Base-by-base conservation (phyloP, 2,888 invertebrate species). In the Dynastes hyllus region DNA sequence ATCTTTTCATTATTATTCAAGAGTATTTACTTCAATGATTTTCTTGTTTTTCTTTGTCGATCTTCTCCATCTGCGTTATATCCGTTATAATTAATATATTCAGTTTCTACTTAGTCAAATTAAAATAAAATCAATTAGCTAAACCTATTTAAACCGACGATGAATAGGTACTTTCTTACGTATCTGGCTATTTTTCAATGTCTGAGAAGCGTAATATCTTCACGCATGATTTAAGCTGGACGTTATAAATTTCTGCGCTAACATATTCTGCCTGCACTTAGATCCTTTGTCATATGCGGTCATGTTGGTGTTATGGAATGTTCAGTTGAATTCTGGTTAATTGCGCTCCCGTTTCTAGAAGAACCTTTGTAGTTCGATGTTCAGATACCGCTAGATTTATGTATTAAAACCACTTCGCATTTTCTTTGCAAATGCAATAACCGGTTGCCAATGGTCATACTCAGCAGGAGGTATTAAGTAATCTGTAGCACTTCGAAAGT, bases 201-300 rank as follows among this genome's bases (percentile, higher is more conserved):
- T n/a, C 27, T 45, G 22, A 58, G 55, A 71, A 71, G 71, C 22
- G 55, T 40, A 37, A 55, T 71, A 71, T 71, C 71, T 55, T 58
- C 55, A 55, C 71, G 71, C 71, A 71, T 71, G 71, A 71, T 71
- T 71, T 71, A 55, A 32, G 37, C 32, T 71, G 71, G 71, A 58
- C 71, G 71, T 71, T 71, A 37, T 71, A 71, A 55, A 71, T 71
- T 71, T 58, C 32, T 22, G 37, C 55, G 71, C 16, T 71, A 55
- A 37, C 71, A 55, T 55, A 55, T 55, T 71, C 55, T 71, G 55
- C 40, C 37, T 37, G 53, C 58, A 22, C 32, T 58, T 37, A 71
- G 58, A 71, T 32, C 71, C 58, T 71, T 71, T 71, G 71, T 71
- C 71, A 71, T 71, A 58, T 16, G 71, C 16, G n/a, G 9, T 16